Conservation (phyloP, 2,113 vertebrate genomes). For the Bettongia penicillata region DNA sequence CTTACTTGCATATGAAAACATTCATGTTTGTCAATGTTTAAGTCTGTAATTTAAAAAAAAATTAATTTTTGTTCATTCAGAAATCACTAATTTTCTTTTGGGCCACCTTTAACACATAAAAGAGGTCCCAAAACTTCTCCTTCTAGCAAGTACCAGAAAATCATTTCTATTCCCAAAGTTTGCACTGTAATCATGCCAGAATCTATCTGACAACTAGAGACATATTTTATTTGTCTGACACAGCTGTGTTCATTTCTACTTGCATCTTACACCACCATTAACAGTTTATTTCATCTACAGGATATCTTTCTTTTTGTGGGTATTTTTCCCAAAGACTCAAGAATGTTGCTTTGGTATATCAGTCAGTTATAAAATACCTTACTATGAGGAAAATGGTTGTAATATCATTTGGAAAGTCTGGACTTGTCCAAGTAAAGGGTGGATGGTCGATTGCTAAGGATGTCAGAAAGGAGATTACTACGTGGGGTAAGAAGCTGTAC, state of each 20-base stretch:
- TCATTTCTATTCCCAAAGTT: neutral
- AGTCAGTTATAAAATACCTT: neutral
- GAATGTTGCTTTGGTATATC: neutral
- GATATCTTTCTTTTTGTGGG: conserved; percentile 28
- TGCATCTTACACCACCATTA: neutral
- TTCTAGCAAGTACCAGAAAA: neutral
- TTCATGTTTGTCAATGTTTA: neutral
- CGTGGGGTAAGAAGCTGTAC: neutral
- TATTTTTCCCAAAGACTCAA: conserved; percentile 20
- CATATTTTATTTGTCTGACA: neutral
- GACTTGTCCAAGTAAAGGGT: neutral
- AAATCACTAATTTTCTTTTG: conserved; percentile 23
- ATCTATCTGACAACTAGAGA: neutral
- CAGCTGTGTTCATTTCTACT: neutral
- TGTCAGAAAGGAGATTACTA: neutral
- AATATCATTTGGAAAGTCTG: neutral
- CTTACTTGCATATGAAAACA: neutral
- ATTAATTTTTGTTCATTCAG: neutral
- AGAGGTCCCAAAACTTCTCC: neutral
- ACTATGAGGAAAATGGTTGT: neutral
- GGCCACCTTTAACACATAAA: conserved; percentile 20
- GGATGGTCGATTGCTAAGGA: neutral
- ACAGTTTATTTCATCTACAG: neutral
- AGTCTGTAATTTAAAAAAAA: neutral
- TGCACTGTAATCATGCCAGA: neutral